phyloP scores from a whole-genome alignment of 2,888 invertebrate genomes.

The Drosophila sordidula region DNA sequence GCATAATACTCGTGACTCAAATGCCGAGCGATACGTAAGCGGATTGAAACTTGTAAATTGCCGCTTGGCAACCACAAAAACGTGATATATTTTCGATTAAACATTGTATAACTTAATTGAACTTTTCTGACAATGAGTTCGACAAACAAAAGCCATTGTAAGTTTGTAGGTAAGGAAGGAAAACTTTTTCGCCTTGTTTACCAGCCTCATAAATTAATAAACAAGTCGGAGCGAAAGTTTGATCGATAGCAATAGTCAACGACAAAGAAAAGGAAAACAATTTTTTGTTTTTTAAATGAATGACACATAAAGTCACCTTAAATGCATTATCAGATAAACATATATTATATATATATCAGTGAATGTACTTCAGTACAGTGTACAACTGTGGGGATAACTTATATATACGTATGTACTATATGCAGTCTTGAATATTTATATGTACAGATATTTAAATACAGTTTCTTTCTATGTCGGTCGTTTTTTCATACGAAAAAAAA shows the following conservation, averaged over 20 bases:
- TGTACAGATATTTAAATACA: background rate
- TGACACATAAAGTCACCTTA: conserved; percentile 18
- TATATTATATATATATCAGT: background rate
- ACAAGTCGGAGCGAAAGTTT: conserved; percentile 42
- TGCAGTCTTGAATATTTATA: background rate
- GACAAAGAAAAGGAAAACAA: conserved; percentile 20
- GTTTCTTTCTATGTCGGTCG: too few relatives aligned
- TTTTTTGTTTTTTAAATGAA: conserved; percentile 2
- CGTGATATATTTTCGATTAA: conserved; percentile 8
- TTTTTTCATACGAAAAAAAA: too few relatives aligned
- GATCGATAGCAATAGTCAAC: conserved; percentile 45
- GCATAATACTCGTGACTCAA: conserved; percentile 20
- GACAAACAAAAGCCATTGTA: conserved; percentile 15
- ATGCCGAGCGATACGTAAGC: conserved; percentile 2
- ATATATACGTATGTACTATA: background rate
- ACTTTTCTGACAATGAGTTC: conserved; percentile 13
- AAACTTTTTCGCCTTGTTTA: conserved; percentile 19
- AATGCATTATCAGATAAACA: conserved; percentile 8
- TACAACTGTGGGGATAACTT: too few relatives aligned
- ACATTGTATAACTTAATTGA: background rate
- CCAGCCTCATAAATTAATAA: conserved; percentile 30
- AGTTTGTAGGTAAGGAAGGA: background rate
- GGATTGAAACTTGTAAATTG: conserved; percentile 12
- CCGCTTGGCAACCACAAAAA: conserved; percentile 22
- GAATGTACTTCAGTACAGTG: background rate